These are phyloP conservation scores for Nerophis lumbriciformis DNA, from an alignment of 2,113 vertebrate genomes.

Conservation along the genomic window DNA sequence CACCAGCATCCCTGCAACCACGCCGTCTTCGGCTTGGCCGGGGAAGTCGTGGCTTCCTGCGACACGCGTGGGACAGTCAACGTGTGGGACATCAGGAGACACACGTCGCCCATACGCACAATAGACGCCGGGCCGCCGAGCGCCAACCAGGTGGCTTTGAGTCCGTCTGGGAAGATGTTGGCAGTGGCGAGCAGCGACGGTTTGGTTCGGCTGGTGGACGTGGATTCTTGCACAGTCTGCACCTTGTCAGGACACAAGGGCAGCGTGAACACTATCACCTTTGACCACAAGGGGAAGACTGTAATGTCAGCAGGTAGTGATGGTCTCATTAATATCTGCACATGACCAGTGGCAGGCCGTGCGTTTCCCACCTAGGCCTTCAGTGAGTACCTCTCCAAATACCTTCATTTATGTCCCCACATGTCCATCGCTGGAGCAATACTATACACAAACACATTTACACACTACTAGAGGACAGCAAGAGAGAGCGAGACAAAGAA, in stretches of 20 bases:
- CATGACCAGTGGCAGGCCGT: neutral
- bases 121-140: slow-evolving; percentile 70
- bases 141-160: slow-evolving; percentile 77
- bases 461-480: too few species aligned
- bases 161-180: slow-evolving; percentile 67
- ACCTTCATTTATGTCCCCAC: too few species aligned
- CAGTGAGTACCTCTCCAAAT: too few species aligned
- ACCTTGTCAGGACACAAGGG: slow-evolving; percentile 18
- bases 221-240: slow-evolving; percentile 17
- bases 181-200: slow-evolving; percentile 73
- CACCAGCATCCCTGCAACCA: slow-evolving; percentile 78
- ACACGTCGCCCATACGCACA: slow-evolving; percentile 34
- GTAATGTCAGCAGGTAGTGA: slow-evolving; percentile 44
- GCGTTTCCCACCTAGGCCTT: too few species aligned
- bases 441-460: too few species aligned
- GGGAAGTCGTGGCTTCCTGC: slow-evolving; percentile 75
- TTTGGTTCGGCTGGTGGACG: slow-evolving; percentile 68
- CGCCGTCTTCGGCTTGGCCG: slow-evolving; percentile 63
- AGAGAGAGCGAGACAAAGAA: too few species aligned
- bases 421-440: too few species aligned
- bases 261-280: slow-evolving; percentile 24
- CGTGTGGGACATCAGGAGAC: slow-evolving; percentile 78
- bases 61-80: slow-evolving; percentile 70
- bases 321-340: slow-evolving; percentile 36
- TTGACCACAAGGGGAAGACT: slow-evolving; percentile 29